Evolutionary conservation across 2,797 vertebrate genomes (phyloP).

Genomic region (Setipinna tenuifilis): DNA sequence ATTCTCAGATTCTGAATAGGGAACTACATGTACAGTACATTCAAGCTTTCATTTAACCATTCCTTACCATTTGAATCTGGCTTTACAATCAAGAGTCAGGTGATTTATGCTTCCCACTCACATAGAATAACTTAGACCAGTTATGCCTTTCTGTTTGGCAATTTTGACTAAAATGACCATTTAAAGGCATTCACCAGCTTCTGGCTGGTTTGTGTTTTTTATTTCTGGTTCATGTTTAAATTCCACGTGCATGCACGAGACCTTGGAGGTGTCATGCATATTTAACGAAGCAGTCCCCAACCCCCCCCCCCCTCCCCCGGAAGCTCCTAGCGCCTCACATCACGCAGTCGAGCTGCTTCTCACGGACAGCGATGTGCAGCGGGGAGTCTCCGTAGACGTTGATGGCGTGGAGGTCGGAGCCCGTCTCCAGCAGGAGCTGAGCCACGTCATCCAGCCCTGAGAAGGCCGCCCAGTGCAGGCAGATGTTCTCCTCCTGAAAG

Average conservation of each 20-base stretch:
- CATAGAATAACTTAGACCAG: neutral
- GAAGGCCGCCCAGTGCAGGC: constrained; percentile 96
- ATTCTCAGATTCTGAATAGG: neutral
- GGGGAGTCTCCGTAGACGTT: constrained; percentile 92
- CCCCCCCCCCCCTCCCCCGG: neutral
- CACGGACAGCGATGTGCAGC: constrained; percentile 89
- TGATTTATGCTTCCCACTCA: neutral
- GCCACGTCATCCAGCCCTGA: constrained; percentile 89
- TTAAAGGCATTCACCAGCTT: neutral
- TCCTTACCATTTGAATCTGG: neutral
- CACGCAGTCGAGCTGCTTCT: constrained; percentile 93
- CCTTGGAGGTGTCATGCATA: neutral
- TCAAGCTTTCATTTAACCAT: too few relatives aligned
- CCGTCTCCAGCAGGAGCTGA: constrained; percentile 87
- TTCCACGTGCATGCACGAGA: neutral
- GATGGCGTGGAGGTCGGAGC: constrained; percentile 84
- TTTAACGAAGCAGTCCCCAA: neutral
- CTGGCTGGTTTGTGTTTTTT: neutral
- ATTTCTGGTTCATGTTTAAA: neutral
- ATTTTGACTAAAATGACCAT: neutral
- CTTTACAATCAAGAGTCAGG: neutral
- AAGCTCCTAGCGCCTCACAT: constrained; percentile 84
- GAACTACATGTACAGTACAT: too few relatives aligned
- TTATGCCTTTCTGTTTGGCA: neutral
- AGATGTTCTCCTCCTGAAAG: constrained; percentile 92